Conservation (phyloP, 2,888 invertebrate species). For the Pheosia tremula region DNA sequence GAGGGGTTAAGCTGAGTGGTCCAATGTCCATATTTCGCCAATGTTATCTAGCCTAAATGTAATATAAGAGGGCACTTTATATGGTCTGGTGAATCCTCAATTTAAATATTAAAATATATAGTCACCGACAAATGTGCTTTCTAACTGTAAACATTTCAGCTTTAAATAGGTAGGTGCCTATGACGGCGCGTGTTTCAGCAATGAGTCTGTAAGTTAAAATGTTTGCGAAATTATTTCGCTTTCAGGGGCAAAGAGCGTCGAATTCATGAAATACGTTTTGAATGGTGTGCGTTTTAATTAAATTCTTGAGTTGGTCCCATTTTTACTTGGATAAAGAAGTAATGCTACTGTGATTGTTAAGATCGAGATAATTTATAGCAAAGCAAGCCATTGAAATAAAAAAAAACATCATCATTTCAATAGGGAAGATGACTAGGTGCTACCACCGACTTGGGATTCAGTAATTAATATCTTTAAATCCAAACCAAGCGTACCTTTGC, state of each 20-base stretch:
- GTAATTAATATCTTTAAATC: too few species aligned
- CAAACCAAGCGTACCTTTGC: too few species aligned
- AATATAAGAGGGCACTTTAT: too few species aligned
- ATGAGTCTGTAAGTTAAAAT: not conserved
- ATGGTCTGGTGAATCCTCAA: not conserved
- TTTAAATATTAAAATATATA: not conserved
- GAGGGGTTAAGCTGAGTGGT: too few species aligned
- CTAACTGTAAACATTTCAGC: not conserved
- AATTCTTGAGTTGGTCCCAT: slow-evolving; percentile 2
- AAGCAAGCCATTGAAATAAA: too few species aligned
- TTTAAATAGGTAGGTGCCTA: not conserved
- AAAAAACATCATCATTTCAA: too few species aligned
- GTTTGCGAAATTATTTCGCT: slow-evolving; percentile 3
- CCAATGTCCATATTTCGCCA: too few species aligned
- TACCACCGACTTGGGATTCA: too few species aligned
- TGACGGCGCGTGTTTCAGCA: not conserved
- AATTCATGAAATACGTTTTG: slow-evolving; percentile 2
- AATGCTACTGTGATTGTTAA: not conserved
- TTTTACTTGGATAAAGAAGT: not conserved
- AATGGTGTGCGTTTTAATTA: slow-evolving; percentile 4
- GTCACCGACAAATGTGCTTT: not conserved
- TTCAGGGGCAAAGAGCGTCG: not conserved
- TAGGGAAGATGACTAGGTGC: too few species aligned
- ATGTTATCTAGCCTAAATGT: too few species aligned
- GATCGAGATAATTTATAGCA: not conserved